Percentiles rank a stretch among this genome's conserved stretches.
phyloP scores from a whole-genome alignment of 2,888 invertebrate species.

The Aphelenchoides bicaudatus region DNA sequence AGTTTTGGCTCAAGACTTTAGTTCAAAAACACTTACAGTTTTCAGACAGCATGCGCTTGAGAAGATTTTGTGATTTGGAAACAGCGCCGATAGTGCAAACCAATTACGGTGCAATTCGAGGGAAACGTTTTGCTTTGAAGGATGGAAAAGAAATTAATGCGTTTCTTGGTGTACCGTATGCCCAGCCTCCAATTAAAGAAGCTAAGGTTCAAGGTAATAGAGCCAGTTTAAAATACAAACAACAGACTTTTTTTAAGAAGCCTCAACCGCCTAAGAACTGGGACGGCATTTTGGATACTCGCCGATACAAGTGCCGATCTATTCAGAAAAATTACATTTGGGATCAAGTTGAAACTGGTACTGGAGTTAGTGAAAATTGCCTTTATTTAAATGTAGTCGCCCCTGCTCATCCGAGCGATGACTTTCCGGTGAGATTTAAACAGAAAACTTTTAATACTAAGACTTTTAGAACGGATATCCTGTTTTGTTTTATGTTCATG shows the following conservation, averaged over 20 bases:
- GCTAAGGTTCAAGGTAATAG: constrained; percentile 44
- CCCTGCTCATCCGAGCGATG: constrained; percentile 24
- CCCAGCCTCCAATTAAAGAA: constrained; percentile 50
- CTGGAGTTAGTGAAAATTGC: constrained; percentile 43
- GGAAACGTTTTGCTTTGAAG: constrained; percentile 23
- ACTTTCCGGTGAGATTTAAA: neutral
- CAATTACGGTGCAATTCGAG: constrained; percentile 25
- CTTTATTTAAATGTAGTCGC: constrained; percentile 51
- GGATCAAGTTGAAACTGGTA: constrained; percentile 40
- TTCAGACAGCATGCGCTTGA: neutral
- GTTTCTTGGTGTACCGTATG: constrained; percentile 53
- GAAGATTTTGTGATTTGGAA: neutral
- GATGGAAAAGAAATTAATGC: constrained; percentile 21
- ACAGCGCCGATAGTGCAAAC: constrained; percentile 25
- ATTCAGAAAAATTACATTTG: constrained; percentile 49
- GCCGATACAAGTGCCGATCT: constrained; percentile 39
- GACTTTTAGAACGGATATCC: constrained; percentile 42
- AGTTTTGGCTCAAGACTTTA: neutral
- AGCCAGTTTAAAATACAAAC: neutral
- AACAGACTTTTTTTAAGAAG: constrained; percentile 38
- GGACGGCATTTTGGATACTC: constrained; percentile 34
- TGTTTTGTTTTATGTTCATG: constrained; percentile 56
- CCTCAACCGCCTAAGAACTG: constrained; percentile 40
- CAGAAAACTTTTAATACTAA: neutral
- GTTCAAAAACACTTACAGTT: neutral